Base-by-base conservation (phyloP, 2,113 vertebrate genomes). In the Varanus komodoensis region DNA sequence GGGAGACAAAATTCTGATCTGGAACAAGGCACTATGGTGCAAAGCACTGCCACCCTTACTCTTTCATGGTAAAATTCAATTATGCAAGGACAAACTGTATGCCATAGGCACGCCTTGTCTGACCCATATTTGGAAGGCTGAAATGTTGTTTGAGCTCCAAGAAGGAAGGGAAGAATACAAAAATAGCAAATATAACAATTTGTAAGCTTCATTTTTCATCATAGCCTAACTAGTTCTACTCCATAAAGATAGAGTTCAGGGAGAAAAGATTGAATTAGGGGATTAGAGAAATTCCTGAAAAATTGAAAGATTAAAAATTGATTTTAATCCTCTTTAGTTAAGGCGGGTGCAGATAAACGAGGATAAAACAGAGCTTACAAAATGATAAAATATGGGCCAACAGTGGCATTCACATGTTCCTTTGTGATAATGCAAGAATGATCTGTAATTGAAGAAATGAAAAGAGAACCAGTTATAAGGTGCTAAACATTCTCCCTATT, bases 241-340 rank as follows among this genome's bases (percentile, higher is more conserved):
- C 4, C 48, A 32, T 21, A 21, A n/a, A 87, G 44, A 71, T 23
- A 78, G 74, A 78, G 52, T 87, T 74, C 12, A 54, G 12, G 21
- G n/a, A 54, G 25, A 19, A 23, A 21, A 25, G n/a, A 87, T 67
- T 27, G 44, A 67, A 79, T 67, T 68, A 52, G 57, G 79, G 61
- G 38, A 27, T 68, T 78, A 78, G 25, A 78, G n/a, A 78, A 50
- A 87, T 50, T 67, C 44, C 57, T 79, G 29, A 67, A 64, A 73
- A 78, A 11, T 29, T 4, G 54, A 48, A 15, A 64, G 34, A 48
- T 83, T 74, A 83, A 89, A 19, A 74, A 32, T 4, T 19, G 25
- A 83, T 73, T 89, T 61, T 89, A 89, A 74, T 38, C 52, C 80
- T 82, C 78, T 82, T 89, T 89, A 29, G n/a, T 82, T 82, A 57